A percentile compares a stretch with the other conserved stretches of the same genome.
phyloP scores from a whole-genome alignment of 2,113 vertebrate species.

The Gallinago jamesoni region DNA sequence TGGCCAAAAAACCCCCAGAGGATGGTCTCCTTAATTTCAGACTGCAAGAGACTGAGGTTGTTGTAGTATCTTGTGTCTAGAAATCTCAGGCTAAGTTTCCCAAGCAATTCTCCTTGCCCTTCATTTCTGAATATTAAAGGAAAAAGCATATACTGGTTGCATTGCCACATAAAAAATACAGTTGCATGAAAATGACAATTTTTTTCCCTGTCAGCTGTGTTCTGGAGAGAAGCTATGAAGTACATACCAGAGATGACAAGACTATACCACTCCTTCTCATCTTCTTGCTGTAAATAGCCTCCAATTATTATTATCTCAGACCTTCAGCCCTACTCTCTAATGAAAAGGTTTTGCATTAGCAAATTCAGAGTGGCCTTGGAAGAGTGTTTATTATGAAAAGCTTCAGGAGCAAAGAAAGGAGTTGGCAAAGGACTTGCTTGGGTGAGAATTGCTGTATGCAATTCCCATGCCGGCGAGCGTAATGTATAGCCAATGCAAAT shows the following conservation, averaged over 20 bases:
- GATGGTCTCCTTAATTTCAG: not conserved
- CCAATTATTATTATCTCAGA: constrained; percentile 28
- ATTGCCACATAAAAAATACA: not conserved
- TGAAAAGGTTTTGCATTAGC: constrained; percentile 23
- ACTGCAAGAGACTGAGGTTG: not conserved
- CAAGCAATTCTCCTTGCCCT: not conserved
- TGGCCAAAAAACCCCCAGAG: not conserved
- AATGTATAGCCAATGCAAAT: not conserved
- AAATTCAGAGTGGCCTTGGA: not conserved
- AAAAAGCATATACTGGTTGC: not conserved
- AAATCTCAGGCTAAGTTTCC: not conserved
- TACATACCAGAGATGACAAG: not conserved
- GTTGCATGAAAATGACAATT: not conserved
- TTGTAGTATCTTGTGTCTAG: not conserved
- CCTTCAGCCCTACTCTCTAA: not conserved
- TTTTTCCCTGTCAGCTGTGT: not conserved
- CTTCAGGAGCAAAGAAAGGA: not conserved
- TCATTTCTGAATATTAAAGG: not conserved
- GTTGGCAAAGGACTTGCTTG: not conserved
- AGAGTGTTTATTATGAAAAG: not conserved
- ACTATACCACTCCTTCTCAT: not conserved
- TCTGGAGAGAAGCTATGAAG: not conserved
- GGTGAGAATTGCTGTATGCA: not conserved
- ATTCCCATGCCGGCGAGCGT: not conserved
- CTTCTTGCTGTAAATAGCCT: constrained; percentile 2